These are phyloP conservation scores for Thalpophila matura DNA, from an alignment of 2,888 invertebrate species.

Conservation along the genomic window DNA sequence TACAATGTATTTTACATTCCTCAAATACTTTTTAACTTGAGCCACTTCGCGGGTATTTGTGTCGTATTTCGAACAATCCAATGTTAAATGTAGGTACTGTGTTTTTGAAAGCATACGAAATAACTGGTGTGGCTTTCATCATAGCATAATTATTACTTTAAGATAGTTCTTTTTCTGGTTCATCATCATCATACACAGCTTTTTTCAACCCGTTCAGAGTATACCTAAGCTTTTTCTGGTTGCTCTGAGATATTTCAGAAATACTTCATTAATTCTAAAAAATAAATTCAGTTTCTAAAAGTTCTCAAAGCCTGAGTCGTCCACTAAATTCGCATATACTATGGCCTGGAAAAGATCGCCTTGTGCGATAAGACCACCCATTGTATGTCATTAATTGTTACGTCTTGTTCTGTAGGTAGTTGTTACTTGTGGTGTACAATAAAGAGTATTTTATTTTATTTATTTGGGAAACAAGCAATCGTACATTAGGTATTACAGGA, in stretches of 20 bases:
- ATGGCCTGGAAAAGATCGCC: no score
- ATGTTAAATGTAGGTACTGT: not conserved
- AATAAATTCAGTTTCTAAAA: no score
- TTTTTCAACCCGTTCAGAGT: not conserved
- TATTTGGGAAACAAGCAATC: no score
- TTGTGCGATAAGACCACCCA: no score
- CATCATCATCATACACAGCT: not conserved
- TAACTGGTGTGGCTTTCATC: not conserved
- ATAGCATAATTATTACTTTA: not conserved
- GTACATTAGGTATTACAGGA: no score
- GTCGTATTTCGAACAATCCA: slow-evolving; percentile 1
- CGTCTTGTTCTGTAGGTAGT: no score
- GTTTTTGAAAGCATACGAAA: not conserved
- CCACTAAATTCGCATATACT: no score
- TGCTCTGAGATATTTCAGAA: not conserved
- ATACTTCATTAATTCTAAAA: not conserved
- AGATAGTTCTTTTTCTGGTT: not conserved
- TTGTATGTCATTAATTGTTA: no score
- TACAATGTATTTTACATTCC: slow-evolving; percentile 44
- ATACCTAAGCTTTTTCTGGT: not conserved
- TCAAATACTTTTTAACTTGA: slow-evolving; percentile 17
- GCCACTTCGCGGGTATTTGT: slow-evolving; percentile 19
- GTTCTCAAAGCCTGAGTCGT: not conserved
- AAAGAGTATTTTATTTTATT: no score
- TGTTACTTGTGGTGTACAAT: no score